Evolutionary conservation across 2,888 invertebrate species (phyloP), one percentile per base, ranked within the genome.

Genomic region (Eupithecia inturbata): DNA sequence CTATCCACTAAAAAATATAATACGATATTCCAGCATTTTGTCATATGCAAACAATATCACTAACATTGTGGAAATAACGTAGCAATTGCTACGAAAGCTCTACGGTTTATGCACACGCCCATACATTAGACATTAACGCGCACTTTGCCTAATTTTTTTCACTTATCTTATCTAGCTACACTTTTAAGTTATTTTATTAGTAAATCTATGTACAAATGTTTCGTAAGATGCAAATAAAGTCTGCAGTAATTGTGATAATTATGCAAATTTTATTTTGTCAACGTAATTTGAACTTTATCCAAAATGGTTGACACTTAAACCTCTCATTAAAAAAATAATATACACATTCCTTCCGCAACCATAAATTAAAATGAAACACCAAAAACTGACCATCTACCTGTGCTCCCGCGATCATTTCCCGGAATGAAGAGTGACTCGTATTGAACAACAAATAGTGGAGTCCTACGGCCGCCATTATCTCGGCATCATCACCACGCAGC

Each of bases 381-480:
- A 71, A 76, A 76, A 71, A 74, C 77, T 62, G 73, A 66, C 41
- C 74, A 26, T 82, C 80, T 85, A 85, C 83, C 84, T 87, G 84
- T 79, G 79, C 82, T 79, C 79, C 80, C 80, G 82, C 82, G 82
- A 82, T 82, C 82, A 83, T 87, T 89, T 91, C 88, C 87, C 75
- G 82, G 88, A 89, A 89, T 85, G 79, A 85, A 85, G 85, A 89
- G 85, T 88, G 85, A 86, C 87, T 89, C 85, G 87, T 87, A 91
- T 89, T 87, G 89, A 91, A 93, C 91, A 92, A 93, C 92, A 93
- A 92, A 92, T 93, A 92, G 91, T 88, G 88, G 88, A 92, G 91
- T 92, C 91, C 91, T 91, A 90, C 90, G 89, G 89, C 89, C 88
- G 90, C 92, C 90, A 92, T 94, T 93, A 94, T 93, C 93, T 91